Conservation (phyloP, 1,140 invertebrate species). For the Leptinotarsa lineolata region DNA sequence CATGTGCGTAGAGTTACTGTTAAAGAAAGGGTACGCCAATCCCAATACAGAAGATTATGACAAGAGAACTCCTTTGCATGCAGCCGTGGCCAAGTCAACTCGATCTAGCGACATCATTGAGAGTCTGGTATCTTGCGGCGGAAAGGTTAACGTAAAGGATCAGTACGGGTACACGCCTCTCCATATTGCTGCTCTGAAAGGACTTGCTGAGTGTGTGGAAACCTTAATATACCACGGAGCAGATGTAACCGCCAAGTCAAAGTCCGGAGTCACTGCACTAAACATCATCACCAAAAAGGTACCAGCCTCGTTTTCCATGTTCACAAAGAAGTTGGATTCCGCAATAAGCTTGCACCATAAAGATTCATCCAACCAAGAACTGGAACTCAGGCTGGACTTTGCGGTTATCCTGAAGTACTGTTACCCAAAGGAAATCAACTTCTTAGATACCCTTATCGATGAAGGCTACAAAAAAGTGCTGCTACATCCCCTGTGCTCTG, state of each 20-base stretch:
- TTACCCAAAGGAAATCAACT: constrained; percentile 75
- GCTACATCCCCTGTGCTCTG: constrained; percentile 79
- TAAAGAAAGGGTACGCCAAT: constrained; percentile 72
- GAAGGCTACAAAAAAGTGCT: constrained; percentile 82
- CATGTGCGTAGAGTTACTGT: constrained; percentile 74
- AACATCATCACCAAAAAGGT: constrained; percentile 81
- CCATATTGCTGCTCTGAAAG: constrained; percentile 84
- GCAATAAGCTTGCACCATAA: constrained; percentile 77
- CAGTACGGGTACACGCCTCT: constrained; percentile 86
- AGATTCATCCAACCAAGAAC: constrained; percentile 72
- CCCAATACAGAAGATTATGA: constrained; percentile 76
- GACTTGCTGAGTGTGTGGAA: constrained; percentile 78
- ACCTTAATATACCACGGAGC: constrained; percentile 80
- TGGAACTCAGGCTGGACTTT: constrained; percentile 79
- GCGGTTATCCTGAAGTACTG: constrained; percentile 75
- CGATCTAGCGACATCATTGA: constrained; percentile 75
- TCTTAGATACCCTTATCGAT: constrained; percentile 78
- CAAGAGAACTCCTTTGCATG: constrained; percentile 74
- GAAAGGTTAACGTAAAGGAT: constrained; percentile 82
- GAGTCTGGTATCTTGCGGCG: constrained; percentile 73
- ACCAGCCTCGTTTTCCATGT: constrained; percentile 74
- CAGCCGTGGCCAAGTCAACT: constrained; percentile 74
- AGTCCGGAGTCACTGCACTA: constrained; percentile 77
- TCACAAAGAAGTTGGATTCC: constrained; percentile 74
- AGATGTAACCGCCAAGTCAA: constrained; percentile 79